A percentile compares a stretch with the other conserved stretches of the same genome.
Conservation (phyloP, 2,888 invertebrate genomes). For the Chalcis sispes region DNA sequence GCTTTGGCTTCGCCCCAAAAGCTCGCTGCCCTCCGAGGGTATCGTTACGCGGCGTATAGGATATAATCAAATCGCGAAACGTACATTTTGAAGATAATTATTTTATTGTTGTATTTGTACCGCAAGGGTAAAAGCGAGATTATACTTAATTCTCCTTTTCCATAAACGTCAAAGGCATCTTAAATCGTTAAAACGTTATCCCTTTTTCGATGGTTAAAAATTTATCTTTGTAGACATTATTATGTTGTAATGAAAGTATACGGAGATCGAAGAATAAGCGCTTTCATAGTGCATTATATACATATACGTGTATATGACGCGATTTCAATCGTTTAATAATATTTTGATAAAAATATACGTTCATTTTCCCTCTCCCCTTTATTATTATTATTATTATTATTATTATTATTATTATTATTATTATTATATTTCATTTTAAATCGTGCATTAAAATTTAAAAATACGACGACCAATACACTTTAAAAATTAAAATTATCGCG, state of each 20-base stretch:
- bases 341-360: no score
- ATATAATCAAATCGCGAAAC: no score
- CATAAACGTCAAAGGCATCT: constrained; percentile 6
- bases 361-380: no score
- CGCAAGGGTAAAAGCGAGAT: constrained; percentile 14
- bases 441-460: constrained; percentile 7
- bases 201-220: constrained; percentile 22
- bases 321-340: constrained; percentile 7
- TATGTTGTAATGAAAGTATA: background rate
- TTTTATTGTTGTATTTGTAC: constrained; percentile 33
- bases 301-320: no score
- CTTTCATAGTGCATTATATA: constrained; percentile 2
- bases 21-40: no score
- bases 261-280: constrained; percentile 18
- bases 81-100: constrained; percentile 13
- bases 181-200: constrained; percentile 17
- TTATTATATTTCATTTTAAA: background rate
- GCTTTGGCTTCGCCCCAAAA: no score
- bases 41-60: no score
- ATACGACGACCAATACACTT: no score
- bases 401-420: no score
- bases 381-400: no score
- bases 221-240: constrained; percentile 9
- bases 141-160: constrained; percentile 7
- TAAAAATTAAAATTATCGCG: background rate